Evolutionary conservation across 2,888 invertebrate species (phyloP), one percentile per base, ranked within the genome.

Genomic region (Helicoverpa assulta): DNA sequence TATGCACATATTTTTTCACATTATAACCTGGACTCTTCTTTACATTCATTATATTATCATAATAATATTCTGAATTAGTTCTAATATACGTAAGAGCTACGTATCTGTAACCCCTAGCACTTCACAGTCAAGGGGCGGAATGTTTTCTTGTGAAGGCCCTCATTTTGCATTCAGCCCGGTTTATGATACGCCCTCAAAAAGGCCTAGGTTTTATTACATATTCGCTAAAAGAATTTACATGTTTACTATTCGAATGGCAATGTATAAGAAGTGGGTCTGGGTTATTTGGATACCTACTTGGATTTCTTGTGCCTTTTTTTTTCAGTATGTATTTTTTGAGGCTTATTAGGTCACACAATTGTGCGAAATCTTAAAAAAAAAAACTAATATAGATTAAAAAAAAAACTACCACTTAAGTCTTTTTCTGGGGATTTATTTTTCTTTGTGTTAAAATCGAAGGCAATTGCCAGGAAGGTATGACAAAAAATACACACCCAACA

Each of bases 181-280:
- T 73, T 76, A 76, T 68, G 68, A 73, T 60, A 19, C 62, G 52
- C 19, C 58, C 54, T 16, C 67, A 62, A 26, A 67, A 55, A 59
- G 12, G 40, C 59, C 59, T 62, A 79, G 79, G 56, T 74, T 72
- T 60, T 43, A 67, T 73, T 78, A 56, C 37, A 59, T 72, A 75
- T 62, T 72, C 54, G 51, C 62, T 73, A 59, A 56, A 52, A 78
- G 68, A 78, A 74, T 76, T 79, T 78, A 67, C 79, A 74, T 76
- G 59, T 76, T 79, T 78, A 59, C 57, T 47, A 40, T 40, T 8
- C 5, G 43, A 51, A 63, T 19, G 19, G 29, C 19, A 62, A 29
- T 58, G 53, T 73, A 54, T 73, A 58, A 66, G 8, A 75, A 67
- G 47, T 67, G 47, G 33, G 61, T 66, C 66, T 55, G 26, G 16